Percentiles rank a stretch among this genome's conserved stretches.
Evolutionary conservation across 2,888 invertebrate species (phyloP).

Genomic region (Watsonalla binaria): DNA sequence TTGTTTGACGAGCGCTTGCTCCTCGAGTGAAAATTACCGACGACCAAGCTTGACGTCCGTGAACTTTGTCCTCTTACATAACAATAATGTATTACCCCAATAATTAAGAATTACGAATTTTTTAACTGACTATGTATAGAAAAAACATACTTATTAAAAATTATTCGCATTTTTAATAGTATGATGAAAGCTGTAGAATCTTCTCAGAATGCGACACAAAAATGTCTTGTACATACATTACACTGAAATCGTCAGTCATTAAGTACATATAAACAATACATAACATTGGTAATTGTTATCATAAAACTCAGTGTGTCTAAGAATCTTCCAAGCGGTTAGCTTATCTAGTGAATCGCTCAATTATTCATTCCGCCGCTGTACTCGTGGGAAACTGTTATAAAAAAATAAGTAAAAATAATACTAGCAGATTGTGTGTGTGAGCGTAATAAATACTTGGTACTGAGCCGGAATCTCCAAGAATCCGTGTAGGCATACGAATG

Average conservation of each 20-base stretch:
- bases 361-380: conserved; percentile 47
- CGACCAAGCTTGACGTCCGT: conserved; percentile 49
- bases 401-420: conserved; percentile 45
- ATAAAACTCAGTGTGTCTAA: neutral
- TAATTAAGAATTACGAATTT: neutral
- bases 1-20: conserved; percentile 48
- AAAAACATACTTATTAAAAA: neutral
- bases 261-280: too few relatives aligned
- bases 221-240: too few relatives aligned
- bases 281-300: too few relatives aligned
- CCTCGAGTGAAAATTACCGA: conserved; percentile 51
- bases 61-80: conserved; percentile 66
- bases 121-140: neutral
- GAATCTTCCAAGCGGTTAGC: neutral
- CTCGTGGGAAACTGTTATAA: conserved; percentile 62
- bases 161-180: neutral
- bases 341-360: conserved; percentile 42
- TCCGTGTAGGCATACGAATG: conserved; percentile 42
- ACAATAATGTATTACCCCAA: conserved; percentile 30
- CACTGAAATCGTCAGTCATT: too few relatives aligned
- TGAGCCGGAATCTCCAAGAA: conserved; percentile 65
- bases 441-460: conserved; percentile 55
- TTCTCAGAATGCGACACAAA: too few relatives aligned
- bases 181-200: neutral
- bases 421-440: conserved; percentile 39